Percentiles rank a stretch among this genome's conserved stretches.
Evolutionary conservation across 2,113 vertebrate species (phyloP).

Genomic region (Shinisaurus crocodilurus): DNA sequence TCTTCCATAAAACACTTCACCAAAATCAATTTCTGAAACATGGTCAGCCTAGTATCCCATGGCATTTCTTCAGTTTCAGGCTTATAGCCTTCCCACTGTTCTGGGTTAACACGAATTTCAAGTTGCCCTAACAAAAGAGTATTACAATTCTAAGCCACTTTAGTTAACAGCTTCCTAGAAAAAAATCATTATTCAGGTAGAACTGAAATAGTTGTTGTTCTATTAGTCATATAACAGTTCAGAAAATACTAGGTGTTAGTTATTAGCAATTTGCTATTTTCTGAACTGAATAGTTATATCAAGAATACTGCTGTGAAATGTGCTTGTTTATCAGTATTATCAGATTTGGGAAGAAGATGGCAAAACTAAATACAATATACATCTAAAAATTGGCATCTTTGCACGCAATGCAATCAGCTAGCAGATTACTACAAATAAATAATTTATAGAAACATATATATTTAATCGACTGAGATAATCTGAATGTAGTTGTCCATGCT

Average conservation of each 20-base stretch:
- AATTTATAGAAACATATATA: not conserved
- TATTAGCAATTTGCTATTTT: not conserved
- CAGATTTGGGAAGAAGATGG: not conserved
- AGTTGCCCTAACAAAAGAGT: constrained; percentile 72
- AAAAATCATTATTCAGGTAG: not conserved
- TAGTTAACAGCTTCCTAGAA: not conserved
- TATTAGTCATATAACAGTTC: no score
- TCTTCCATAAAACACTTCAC: constrained; percentile 84
- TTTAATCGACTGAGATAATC: no score
- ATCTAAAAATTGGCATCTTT: not conserved
- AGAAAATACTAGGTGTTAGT: constrained; percentile 5
- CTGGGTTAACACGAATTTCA: constrained; percentile 77
- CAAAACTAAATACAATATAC: not conserved
- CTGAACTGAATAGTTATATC: not conserved
- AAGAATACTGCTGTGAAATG: not conserved
- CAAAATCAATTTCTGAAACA: constrained; percentile 84
- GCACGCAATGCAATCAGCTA: not conserved
- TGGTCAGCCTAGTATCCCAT: constrained; percentile 72
- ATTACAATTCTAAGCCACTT: constrained; percentile 1
- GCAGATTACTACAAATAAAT: not conserved
- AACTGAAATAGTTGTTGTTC: not conserved
- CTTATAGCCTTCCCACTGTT: constrained; percentile 56
- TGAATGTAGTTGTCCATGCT: no score
- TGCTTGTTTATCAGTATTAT: no score
- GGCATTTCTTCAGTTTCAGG: constrained; percentile 3